phyloP scores from a whole-genome alignment of 2,888 invertebrate species.

The Empis stercorea region DNA sequence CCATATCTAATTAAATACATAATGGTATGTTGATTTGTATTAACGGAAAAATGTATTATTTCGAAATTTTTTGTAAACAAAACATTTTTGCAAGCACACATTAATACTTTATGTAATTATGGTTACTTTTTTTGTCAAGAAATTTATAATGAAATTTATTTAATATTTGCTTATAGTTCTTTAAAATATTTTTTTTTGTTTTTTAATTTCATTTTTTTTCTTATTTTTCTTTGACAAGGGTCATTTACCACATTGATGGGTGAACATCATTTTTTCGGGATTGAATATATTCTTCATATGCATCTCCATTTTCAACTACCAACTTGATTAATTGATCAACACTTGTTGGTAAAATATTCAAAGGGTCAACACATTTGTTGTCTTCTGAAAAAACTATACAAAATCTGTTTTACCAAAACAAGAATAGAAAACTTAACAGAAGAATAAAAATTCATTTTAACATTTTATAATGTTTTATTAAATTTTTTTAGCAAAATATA shows the following conservation, averaged over 20 bases:
- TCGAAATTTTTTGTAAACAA: too few species aligned
- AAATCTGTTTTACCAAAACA: conserved; percentile 25
- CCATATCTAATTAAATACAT: too few species aligned
- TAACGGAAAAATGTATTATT: too few species aligned
- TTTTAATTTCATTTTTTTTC: neutral
- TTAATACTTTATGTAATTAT: too few species aligned
- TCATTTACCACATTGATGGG: conserved; percentile 35
- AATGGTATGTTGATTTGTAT: too few species aligned
- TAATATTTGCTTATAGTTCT: neutral
- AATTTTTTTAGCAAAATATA: neutral
- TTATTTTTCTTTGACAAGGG: neutral
- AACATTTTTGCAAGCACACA: too few species aligned
- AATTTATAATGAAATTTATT: neutral
- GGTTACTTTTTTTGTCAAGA: too few species aligned
- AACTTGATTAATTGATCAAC: conserved; percentile 43
- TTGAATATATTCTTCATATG: conserved; percentile 51
- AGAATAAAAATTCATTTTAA: neutral
- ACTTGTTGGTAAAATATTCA: conserved; percentile 36
- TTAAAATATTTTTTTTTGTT: neutral
- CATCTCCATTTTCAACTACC: conserved; percentile 51
- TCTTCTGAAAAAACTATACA: conserved; percentile 39
- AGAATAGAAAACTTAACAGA: neutral
- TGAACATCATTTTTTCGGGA: conserved; percentile 35
- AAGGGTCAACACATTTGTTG: conserved; percentile 21
- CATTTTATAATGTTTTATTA: too few species aligned